phyloP scores from a whole-genome alignment of 1,140 invertebrate species.

The Hyles euphorbiae region DNA sequence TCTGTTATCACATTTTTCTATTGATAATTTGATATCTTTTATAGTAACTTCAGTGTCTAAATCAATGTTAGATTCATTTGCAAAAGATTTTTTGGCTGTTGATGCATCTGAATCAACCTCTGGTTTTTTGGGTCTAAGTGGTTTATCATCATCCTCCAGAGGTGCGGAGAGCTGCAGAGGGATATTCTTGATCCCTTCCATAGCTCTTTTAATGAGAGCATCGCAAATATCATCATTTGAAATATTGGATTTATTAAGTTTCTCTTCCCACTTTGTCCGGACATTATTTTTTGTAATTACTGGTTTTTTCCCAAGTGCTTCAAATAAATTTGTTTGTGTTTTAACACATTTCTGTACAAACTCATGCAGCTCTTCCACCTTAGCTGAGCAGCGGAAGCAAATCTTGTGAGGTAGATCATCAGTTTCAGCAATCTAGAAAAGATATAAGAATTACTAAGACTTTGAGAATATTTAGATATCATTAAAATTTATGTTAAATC shows the following conservation, averaged over 20 bases:
- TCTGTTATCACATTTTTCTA: conserved; percentile 4
- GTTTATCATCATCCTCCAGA: conserved; percentile 19
- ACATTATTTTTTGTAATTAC: conserved; percentile 39
- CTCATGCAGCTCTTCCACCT: conserved; percentile 68
- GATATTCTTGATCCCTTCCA: conserved; percentile 59
- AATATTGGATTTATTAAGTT: conserved; percentile 63
- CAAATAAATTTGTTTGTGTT: conserved; percentile 55
- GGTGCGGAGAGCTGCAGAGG: conserved; percentile 25
- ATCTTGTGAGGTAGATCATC: conserved; percentile 72
- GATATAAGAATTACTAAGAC: conserved; percentile 1
- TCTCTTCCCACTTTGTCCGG: conserved; percentile 59
- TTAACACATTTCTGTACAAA: conserved; percentile 68
- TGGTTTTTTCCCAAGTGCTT: conserved; percentile 40
- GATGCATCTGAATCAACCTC: not conserved
- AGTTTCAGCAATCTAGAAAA: conserved; percentile 67
- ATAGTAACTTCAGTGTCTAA: not conserved
- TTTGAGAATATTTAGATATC: no score
- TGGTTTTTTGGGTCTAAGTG: not conserved
- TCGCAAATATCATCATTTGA: conserved; percentile 71
- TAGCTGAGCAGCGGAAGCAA: conserved; percentile 71
- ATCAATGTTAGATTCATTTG: not conserved
- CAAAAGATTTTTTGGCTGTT: not conserved
- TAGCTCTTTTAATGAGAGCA: conserved; percentile 65
- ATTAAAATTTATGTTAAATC: no score
- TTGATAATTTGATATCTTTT: conserved; percentile 6